These are phyloP conservation scores for Lasioglossum oenotherae DNA, from an alignment of 2,888 invertebrate species.

Conservation along the genomic window DNA sequence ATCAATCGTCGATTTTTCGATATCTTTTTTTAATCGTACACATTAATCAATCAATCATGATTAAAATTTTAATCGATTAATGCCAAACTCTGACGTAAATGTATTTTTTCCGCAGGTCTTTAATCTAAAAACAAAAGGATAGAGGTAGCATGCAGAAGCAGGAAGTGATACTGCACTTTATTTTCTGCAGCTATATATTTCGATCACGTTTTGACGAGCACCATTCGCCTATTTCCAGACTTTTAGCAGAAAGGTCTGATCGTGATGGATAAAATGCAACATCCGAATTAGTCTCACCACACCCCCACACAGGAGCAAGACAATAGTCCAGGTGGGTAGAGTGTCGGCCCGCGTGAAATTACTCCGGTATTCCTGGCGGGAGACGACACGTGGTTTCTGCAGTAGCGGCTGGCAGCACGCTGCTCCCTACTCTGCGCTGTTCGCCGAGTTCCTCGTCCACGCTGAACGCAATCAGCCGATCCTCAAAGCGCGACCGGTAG, in stretches of 20 bases:
- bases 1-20: too few species aligned
- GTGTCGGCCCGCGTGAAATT: conserved; percentile 45
- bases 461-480: conserved; percentile 74
- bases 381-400: conserved; percentile 72
- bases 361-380: conserved; percentile 67
- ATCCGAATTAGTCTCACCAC: not conserved
- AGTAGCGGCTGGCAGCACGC: conserved; percentile 67
- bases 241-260: not conserved
- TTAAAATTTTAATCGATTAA: too few species aligned
- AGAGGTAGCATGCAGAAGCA: not conserved
- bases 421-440: conserved; percentile 69
- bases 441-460: conserved; percentile 72
- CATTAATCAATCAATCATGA: too few species aligned
- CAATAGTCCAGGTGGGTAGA: not conserved
- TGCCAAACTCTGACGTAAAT: too few species aligned
- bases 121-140: too few species aligned
- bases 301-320: not conserved
- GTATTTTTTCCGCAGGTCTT: too few species aligned
- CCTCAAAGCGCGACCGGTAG: conserved; percentile 75
- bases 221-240: too few species aligned
- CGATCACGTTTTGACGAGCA: too few species aligned
- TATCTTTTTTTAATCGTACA: too few species aligned
- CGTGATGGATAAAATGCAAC: not conserved
- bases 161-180: not conserved
- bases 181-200: not conserved